Conservation (phyloP, 2,888 invertebrate species). For the Drosophila histrio region DNA sequence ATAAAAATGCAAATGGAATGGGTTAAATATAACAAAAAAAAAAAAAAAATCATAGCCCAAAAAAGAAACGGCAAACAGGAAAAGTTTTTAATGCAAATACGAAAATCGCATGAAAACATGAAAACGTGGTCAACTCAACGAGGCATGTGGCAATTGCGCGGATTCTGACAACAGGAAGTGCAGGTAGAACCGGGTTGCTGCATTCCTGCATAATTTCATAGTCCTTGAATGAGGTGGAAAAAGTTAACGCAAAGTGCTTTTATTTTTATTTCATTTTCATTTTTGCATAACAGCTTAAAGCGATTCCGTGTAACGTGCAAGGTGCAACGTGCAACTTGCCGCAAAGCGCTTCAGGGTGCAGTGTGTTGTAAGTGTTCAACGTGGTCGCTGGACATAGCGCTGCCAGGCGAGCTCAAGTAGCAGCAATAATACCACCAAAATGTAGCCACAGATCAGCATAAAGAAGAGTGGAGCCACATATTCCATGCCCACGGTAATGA, state of each 20-base stretch:
- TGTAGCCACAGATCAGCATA: constrained; percentile 70
- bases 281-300: constrained; percentile 55
- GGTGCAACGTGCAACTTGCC: constrained; percentile 4
- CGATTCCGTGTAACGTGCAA: neutral
- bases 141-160: constrained; percentile 53
- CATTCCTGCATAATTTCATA: constrained; percentile 62
- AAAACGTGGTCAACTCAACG: constrained; percentile 51
- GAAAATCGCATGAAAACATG: constrained; percentile 69
- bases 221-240: constrained; percentile 45
- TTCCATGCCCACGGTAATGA: constrained; percentile 81
- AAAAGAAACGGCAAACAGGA: constrained; percentile 55
- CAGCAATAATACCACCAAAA: constrained; percentile 66
- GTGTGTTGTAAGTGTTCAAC: constrained; percentile 9
- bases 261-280: constrained; percentile 35
- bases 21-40: constrained; percentile 31
- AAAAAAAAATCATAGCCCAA: constrained; percentile 54
- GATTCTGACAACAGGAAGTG: constrained; percentile 50
- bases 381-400: constrained; percentile 40
- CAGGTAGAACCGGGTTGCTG: constrained; percentile 18
- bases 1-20: constrained; percentile 65
- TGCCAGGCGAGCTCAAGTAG: constrained; percentile 70
- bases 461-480: constrained; percentile 82
- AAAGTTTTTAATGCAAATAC: constrained; percentile 76
- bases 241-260: constrained; percentile 68
- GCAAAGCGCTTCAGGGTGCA: constrained; percentile 11